Percentiles rank a stretch among this genome's conserved stretches.
phyloP scores from a whole-genome alignment of 1,140 invertebrate species.

The Drosophila pectinifera region DNA sequence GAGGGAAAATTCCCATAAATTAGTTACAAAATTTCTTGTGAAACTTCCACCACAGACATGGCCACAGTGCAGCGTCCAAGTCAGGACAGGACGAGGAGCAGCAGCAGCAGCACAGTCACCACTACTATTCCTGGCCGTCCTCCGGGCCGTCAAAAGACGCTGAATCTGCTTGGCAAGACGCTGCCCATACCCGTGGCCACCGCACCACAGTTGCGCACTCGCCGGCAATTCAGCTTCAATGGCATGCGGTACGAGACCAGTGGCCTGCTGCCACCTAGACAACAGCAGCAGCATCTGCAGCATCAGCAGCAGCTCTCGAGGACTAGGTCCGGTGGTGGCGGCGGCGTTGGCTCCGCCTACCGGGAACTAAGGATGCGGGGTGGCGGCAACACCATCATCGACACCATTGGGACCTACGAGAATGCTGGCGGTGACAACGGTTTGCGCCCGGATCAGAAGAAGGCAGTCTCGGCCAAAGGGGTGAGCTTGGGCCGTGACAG shows the following conservation, averaged over 20 bases:
- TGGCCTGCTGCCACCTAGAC: neutral
- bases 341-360: too few species aligned
- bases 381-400: neutral
- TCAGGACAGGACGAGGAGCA: neutral
- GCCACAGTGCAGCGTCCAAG: neutral
- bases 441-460: neutral
- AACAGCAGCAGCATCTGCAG: neutral
- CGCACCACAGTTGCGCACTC: conserved; percentile 41
- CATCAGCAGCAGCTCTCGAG: neutral
- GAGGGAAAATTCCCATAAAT: neutral
- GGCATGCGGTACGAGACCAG: conserved; percentile 49
- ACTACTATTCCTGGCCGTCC: neutral
- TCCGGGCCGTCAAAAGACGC: neutral
- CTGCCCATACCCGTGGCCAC: conserved; percentile 40
- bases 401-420: neutral
- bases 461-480: neutral
- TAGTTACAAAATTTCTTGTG: neutral
- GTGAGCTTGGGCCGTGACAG: neutral
- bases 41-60: neutral
- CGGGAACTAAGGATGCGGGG: neutral
- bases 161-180: conserved; percentile 46
- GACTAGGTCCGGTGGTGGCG: neutral
- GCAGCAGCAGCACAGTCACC: neutral
- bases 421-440: conserved; percentile 24
- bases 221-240: conserved; percentile 57